Conservation (phyloP, 2,113 vertebrate genomes). For the Engystomops pustulosus region DNA sequence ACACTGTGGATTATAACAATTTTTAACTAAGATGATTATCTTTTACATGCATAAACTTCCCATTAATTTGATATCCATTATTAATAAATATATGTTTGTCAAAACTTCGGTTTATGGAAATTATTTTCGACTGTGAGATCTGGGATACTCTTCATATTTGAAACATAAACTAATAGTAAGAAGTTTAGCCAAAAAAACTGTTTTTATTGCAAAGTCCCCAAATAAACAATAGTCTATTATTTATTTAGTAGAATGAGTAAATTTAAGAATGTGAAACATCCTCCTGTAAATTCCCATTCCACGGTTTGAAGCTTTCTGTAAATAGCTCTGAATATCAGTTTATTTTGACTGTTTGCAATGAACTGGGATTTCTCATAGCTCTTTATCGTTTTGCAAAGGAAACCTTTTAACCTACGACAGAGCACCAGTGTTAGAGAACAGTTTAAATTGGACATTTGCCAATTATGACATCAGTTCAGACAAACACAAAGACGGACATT, state of each 20-base stretch:
- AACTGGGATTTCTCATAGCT: constrained; percentile 41
- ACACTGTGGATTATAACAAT: too few relatives aligned
- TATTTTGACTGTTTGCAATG: background rate
- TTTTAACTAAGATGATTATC: too few relatives aligned
- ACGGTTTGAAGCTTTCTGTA: background rate
- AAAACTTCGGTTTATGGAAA: too few relatives aligned
- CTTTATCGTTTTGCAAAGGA: constrained; percentile 38
- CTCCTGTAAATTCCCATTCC: background rate
- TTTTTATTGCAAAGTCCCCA: too few relatives aligned
- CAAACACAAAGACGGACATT: constrained; percentile 53
- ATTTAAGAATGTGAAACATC: background rate
- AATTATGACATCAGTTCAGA: constrained; percentile 58
- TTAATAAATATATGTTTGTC: too few relatives aligned
- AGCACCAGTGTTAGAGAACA: constrained; percentile 55
- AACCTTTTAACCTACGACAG: constrained; percentile 59
- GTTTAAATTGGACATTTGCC: constrained; percentile 54
- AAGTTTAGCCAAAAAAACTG: too few relatives aligned
- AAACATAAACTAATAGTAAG: too few relatives aligned
- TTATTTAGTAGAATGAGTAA: background rate
- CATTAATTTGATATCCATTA: too few relatives aligned
- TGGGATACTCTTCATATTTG: too few relatives aligned
- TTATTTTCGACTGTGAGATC: too few relatives aligned
- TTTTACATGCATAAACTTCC: too few relatives aligned
- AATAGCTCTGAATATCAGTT: background rate
- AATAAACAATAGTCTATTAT: too few relatives aligned